These are phyloP conservation scores for Drosophila siamana DNA, from an alignment of 2,888 invertebrate species.

Conservation along the genomic window DNA sequence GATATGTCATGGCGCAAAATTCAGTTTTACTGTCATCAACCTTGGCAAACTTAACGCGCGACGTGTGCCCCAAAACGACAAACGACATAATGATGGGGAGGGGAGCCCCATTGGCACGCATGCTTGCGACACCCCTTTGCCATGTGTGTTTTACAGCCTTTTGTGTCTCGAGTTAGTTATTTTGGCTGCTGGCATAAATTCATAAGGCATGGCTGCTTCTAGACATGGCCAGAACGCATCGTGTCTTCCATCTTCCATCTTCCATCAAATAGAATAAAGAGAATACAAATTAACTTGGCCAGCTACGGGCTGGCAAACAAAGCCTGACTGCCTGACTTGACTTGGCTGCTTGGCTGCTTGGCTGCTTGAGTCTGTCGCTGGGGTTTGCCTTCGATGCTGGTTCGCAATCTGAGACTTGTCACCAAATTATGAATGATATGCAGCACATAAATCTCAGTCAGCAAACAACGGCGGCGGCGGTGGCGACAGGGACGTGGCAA, in stretches of 20 bases:
- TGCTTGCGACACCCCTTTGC: background rate
- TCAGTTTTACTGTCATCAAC: constrained; percentile 66
- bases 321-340: constrained; percentile 18
- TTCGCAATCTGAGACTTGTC: constrained; percentile 76
- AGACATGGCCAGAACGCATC: constrained; percentile 39
- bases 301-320: constrained; percentile 47
- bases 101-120: constrained; percentile 14
- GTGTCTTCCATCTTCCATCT: constrained; percentile 45
- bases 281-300: constrained; percentile 77
- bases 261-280: constrained; percentile 66
- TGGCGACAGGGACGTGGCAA: constrained; percentile 27
- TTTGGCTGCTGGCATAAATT: constrained; percentile 61
- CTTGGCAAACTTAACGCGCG: constrained; percentile 43
- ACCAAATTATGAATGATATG: constrained; percentile 80
- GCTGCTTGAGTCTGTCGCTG: constrained; percentile 6
- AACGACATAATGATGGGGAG: too few species aligned
- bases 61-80: constrained; percentile 14
- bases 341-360: constrained; percentile 1
- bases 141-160: constrained; percentile 66
- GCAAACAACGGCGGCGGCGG: constrained; percentile 63
- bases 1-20: constrained; percentile 55
- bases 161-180: constrained; percentile 75
- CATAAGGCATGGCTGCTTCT: constrained; percentile 52
- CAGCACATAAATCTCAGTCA: constrained; percentile 78
- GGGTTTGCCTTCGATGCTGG: constrained; percentile 21